Conservation (phyloP, 2,797 vertebrate genomes). For the Hydrophis major region DNA sequence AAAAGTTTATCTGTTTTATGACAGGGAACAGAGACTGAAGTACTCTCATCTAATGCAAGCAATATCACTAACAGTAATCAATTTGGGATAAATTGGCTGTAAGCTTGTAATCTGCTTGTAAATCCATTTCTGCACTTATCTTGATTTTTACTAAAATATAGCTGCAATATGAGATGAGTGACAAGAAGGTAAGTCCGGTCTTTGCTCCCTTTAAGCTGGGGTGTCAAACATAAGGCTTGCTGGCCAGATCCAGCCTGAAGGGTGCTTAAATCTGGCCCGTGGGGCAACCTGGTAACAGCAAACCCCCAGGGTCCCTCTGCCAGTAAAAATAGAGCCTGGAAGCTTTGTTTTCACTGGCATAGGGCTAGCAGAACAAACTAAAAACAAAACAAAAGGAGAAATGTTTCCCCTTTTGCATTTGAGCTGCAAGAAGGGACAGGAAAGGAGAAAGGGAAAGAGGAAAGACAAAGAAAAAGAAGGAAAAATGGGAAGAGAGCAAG, state of each 20-base stretch:
- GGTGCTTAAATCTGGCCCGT: no score
- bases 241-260: not conserved
- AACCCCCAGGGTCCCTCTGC: not conserved
- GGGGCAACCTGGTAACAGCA: no score
- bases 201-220: not conserved
- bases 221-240: not conserved
- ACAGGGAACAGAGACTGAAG: not conserved
- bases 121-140: not conserved
- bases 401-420: no score
- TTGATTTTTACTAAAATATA: not conserved
- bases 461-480: no score
- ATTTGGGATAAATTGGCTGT: conserved; percentile 8
- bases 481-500: no score
- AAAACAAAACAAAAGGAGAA: no score
- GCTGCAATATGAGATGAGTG: not conserved
- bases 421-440: no score
- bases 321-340: not conserved
- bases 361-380: no score
- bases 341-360: not conserved
- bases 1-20: not conserved
- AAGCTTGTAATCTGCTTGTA: not conserved
- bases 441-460: no score
- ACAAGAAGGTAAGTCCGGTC: not conserved
- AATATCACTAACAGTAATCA: conserved; percentile 15
- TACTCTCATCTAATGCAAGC: conserved; percentile 4